These are phyloP conservation scores for Psettodes erumei DNA, from an alignment of 2,113 vertebrate genomes.

Conservation along the genomic window DNA sequence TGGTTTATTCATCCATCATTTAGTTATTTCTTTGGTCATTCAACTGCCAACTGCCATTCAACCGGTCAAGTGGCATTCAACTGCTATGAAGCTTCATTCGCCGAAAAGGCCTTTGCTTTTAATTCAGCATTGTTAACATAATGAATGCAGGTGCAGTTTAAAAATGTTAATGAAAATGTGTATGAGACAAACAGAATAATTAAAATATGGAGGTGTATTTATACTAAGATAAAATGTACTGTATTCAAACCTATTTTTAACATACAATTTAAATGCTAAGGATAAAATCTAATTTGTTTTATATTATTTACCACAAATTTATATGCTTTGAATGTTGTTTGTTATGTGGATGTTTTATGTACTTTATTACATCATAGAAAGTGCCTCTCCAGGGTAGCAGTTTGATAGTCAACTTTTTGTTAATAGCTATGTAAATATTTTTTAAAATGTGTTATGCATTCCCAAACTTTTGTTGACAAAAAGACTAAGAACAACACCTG, in stretches of 20 bases:
- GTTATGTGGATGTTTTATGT: constrained; percentile 25
- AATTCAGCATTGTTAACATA: constrained; percentile 7
- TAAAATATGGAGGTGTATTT: constrained; percentile 17
- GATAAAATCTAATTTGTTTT: constrained; percentile 32
- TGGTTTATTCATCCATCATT: background rate
- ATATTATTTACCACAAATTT: constrained; percentile 13
- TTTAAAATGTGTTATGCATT: constrained; percentile 59
- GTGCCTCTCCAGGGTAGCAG: constrained; percentile 18
- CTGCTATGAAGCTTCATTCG: background rate
- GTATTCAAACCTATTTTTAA: constrained; percentile 27
- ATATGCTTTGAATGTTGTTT: constrained; percentile 32
- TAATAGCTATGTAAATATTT: constrained; percentile 55
- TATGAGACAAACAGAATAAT: background rate
- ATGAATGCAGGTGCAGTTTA: constrained; percentile 2
- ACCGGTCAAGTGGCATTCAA: background rate
- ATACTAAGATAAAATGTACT: constrained; percentile 9
- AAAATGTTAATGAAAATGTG: background rate
- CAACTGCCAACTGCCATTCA: no score
- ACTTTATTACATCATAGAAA: constrained; percentile 21
- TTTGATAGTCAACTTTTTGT: constrained; percentile 48
- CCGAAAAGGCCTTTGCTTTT: background rate
- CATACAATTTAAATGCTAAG: constrained; percentile 25
- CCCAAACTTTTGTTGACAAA: constrained; percentile 30
- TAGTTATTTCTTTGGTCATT: background rate
- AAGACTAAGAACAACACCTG: constrained; percentile 7